phyloP scores from a whole-genome alignment of 2,888 invertebrate species.

The Troides oblongomaculatus region DNA sequence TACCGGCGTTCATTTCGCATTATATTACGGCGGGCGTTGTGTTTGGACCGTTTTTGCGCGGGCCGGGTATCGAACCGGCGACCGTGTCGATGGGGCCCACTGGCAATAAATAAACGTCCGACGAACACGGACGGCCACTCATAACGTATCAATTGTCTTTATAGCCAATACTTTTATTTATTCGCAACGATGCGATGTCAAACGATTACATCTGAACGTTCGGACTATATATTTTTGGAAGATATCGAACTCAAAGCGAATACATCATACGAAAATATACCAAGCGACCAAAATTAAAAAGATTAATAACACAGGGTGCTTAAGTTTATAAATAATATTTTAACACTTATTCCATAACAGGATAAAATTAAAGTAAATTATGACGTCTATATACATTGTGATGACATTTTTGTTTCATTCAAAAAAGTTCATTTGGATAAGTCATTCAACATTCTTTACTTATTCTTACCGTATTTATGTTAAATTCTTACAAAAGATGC shows the following conservation, averaged over 20 bases:
- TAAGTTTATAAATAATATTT: too few species aligned
- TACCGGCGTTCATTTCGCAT: conserved; percentile 70
- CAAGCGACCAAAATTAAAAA: too few species aligned
- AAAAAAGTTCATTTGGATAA: too few species aligned
- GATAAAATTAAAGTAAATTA: too few species aligned
- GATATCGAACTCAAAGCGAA: conserved; percentile 11
- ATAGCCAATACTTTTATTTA: conserved; percentile 67
- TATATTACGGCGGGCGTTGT: conserved; percentile 60
- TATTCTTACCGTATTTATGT: too few species aligned
- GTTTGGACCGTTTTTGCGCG: conserved; percentile 51
- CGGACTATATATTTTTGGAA: conserved; percentile 31
- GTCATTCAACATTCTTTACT: too few species aligned
- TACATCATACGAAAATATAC: conserved; percentile 1
- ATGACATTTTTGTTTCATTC: too few species aligned
- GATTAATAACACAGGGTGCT: too few species aligned
- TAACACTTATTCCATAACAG: too few species aligned
- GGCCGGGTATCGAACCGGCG: conserved; percentile 53
- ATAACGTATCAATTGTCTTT: conserved; percentile 76
- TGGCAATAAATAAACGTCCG: conserved; percentile 63
- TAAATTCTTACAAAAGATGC: too few species aligned
- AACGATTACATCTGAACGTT: conserved; percentile 49
- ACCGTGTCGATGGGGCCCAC: conserved; percentile 57
- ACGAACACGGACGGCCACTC: conserved; percentile 50
- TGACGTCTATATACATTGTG: too few species aligned
- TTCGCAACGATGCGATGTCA: conserved; percentile 53